These are phyloP conservation scores for Clepsis dumicolana DNA, from an alignment of 2,888 invertebrate genomes.

Conservation along the genomic window DNA sequence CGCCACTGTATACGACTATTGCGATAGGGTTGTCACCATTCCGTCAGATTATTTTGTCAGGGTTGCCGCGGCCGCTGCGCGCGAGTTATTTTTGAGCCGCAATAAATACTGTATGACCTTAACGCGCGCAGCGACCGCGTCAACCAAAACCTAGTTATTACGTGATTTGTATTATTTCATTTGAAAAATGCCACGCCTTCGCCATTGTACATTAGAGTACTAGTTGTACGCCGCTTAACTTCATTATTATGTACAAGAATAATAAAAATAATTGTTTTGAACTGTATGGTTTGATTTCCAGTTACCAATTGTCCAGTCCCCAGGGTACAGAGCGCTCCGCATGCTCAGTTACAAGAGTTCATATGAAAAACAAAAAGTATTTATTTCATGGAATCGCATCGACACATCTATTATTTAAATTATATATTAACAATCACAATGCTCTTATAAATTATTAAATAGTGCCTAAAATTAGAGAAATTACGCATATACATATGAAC, in stretches of 20 bases:
- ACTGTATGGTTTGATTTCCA: conserved; percentile 59
- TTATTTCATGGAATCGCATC: conserved; percentile 74
- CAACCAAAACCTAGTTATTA: conserved; percentile 16
- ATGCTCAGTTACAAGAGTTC: conserved; percentile 27
- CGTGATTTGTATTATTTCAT: conserved; percentile 53
- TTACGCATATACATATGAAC: conserved; percentile 57
- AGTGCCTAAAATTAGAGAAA: conserved; percentile 69
- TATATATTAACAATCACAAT: conserved; percentile 55
- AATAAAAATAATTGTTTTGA: conserved; percentile 84
- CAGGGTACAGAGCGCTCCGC: neutral
- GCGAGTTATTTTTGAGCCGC: conserved; percentile 25
- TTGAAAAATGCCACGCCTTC: conserved; percentile 62
- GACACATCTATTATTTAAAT: conserved; percentile 56
- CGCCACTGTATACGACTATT: conserved; percentile 53
- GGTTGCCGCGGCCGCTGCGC: conserved; percentile 27
- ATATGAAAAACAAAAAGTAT: conserved; percentile 62
- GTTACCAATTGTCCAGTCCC: neutral
- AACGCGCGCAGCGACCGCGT: conserved; percentile 15
- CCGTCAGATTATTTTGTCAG: conserved; percentile 35
- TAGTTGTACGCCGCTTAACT: conserved; percentile 80
- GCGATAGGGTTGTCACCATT: conserved; percentile 50
- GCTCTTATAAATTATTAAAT: conserved; percentile 64
- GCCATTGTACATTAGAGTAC: conserved; percentile 76
- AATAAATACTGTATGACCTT: conserved; percentile 21
- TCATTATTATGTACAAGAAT: conserved; percentile 77